These are phyloP conservation scores for Acromyrmex echinatior DNA, from an alignment of 1,140 invertebrate genomes.

Conservation along the genomic window DNA sequence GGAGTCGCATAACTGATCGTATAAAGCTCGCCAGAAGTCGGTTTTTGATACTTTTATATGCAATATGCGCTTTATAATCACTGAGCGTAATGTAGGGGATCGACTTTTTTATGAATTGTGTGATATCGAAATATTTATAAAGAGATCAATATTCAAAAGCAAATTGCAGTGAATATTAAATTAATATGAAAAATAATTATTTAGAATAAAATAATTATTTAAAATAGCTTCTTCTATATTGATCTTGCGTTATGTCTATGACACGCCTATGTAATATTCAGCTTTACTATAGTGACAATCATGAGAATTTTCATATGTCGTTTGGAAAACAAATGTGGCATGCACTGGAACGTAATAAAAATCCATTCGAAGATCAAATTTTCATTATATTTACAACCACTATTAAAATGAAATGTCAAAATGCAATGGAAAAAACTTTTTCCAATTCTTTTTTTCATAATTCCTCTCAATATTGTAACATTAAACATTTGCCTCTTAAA, in stretches of 20 bases:
- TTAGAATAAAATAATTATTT: conserved; percentile 14
- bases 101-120: background rate
- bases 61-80: conserved; percentile 37
- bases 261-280: conserved; percentile 42
- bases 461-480: background rate
- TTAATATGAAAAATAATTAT: conserved; percentile 17
- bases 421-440: background rate
- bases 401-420: background rate
- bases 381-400: background rate
- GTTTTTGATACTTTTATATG: conserved; percentile 74
- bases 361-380: background rate
- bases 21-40: conserved; percentile 2
- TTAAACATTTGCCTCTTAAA: background rate
- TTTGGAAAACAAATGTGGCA: conserved; percentile 12
- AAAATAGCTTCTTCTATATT: background rate
- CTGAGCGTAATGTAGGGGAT: conserved; percentile 26
- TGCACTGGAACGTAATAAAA: conserved; percentile 51
- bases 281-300: conserved; percentile 43
- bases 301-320: conserved; percentile 28
- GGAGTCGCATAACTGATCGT: conserved; percentile 14
- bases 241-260: conserved; percentile 4
- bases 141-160: background rate
- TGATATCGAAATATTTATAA: conserved; percentile 20
- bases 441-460: background rate
- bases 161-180: conserved; percentile 7